phyloP scores from a whole-genome alignment of 2,113 vertebrate species.

The Speoplatyrhinus poulsoni region DNA sequence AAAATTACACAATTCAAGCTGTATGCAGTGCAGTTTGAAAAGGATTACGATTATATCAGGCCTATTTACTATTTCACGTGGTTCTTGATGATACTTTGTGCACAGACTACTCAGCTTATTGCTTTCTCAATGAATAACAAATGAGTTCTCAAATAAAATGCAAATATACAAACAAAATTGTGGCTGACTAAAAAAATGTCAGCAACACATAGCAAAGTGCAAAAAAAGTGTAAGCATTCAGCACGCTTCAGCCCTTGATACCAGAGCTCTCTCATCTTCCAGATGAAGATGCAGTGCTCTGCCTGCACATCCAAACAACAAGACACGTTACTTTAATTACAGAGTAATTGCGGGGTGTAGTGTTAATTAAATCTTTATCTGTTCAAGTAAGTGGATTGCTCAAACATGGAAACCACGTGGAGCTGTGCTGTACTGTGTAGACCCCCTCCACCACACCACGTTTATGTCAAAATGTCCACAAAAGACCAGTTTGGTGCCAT shows the following conservation, averaged over 20 bases:
- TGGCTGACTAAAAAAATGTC: conserved; percentile 34
- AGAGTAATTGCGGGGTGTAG: conserved; percentile 94
- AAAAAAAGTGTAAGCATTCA: conserved; percentile 31
- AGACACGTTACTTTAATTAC: conserved; percentile 99
- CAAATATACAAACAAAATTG: conserved; percentile 59
- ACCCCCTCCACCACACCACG: conserved; percentile 18
- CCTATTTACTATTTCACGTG: conserved; percentile 68
- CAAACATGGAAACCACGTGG: conserved; percentile 86
- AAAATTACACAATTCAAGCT: conserved; percentile 42
- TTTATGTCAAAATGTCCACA: conserved; percentile 34
- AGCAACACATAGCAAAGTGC: neutral
- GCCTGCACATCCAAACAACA: conserved; percentile 89
- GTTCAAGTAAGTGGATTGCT: conserved; percentile 98
- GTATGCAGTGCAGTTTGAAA: conserved; percentile 58
- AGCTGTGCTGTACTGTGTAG: conserved; percentile 39
- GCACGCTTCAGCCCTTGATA: conserved; percentile 14
- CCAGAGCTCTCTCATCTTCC: conserved; percentile 33
- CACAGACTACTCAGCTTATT: conserved; percentile 62
- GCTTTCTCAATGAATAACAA: conserved; percentile 68
- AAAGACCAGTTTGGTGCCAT: conserved; percentile 37
- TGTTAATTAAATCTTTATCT: conserved; percentile 99
- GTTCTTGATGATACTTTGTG: conserved; percentile 64
- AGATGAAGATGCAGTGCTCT: conserved; percentile 61
- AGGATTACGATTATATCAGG: conserved; percentile 66
- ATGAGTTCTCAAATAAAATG: conserved; percentile 64